These are phyloP conservation scores for Drosophila asahinai DNA, from an alignment of 1,140 invertebrate genomes.

Conservation along the genomic window DNA sequence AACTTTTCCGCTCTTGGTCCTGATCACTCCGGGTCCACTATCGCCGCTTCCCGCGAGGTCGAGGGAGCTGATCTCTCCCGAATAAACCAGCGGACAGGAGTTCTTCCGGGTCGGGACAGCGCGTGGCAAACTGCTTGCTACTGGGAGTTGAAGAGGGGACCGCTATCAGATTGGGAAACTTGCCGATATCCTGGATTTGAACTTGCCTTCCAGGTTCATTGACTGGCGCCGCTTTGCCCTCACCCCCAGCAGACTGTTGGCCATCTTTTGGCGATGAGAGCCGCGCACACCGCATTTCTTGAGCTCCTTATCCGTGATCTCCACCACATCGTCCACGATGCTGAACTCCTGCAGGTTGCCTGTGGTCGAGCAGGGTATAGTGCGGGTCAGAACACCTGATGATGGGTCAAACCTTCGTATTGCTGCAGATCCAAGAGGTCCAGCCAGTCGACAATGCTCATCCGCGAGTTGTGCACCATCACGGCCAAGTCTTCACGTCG, in stretches of 20 bases:
- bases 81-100: conserved; percentile 72
- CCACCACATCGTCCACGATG: conserved; percentile 87
- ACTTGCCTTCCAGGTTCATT: conserved; percentile 75
- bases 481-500: conserved; percentile 68
- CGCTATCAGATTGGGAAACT: background rate
- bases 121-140: conserved; percentile 41
- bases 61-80: conserved; percentile 29
- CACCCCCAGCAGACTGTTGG: conserved; percentile 88
- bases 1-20: conserved; percentile 73
- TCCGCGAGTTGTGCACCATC: conserved; percentile 74
- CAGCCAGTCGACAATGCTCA: conserved; percentile 75
- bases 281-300: conserved; percentile 88
- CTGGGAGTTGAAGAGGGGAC: conserved; percentile 1
- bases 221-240: conserved; percentile 86
- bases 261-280: conserved; percentile 88
- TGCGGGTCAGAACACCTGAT: background rate
- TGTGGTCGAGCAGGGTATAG: conserved; percentile 7
- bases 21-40: conserved; percentile 48
- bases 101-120: conserved; percentile 61
- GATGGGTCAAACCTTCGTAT: conserved; percentile 63
- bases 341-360: conserved; percentile 85
- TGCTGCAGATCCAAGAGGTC: conserved; percentile 74
- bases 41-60: conserved; percentile 48
- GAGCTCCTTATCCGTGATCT: conserved; percentile 87
- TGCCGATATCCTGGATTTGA: background rate